Evolutionary conservation across 2,888 invertebrate genomes (phyloP), one percentile per base, ranked within the genome.

Genomic region (Synergus itoensis): DNA sequence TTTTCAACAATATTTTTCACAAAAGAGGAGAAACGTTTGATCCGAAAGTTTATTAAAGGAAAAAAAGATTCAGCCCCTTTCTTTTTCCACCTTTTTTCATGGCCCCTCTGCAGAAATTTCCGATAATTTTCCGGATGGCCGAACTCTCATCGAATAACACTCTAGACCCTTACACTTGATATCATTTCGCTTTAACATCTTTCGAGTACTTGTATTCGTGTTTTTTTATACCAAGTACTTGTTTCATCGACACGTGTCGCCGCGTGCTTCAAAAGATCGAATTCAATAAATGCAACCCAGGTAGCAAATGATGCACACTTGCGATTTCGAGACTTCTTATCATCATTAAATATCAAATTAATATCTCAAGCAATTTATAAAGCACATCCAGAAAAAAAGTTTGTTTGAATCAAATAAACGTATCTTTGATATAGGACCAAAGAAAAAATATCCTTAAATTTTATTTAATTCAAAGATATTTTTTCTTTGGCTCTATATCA

Each of bases 131-230:
- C 87, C 87, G 76, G 84, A 79, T 83, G 88, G 86, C 76, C 86
- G 88, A 83, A 28, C 87, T 85, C 86, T 85, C 84, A 89, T 89
- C 88, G 85, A 90, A 89, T 88, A 87, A 87, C 86, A 88, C 89
- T 86, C 73, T n/a, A 7, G 53, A 73, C 73, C 73, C 73, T 73
- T n/a, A 73, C 73, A 73, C 73, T 73, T 73, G 73, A 73, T 53
- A 73, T 53, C 73, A 73, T 53, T 53, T 73, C 53, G 73, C 73
- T 73, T 73, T 48, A 73, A 73, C 73, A 73, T 73, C 73, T 73
- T 28, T 73, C 53, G 73, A 73, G 53, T 48, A 53, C 53, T 36
- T 36, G 73, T 53, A 73, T 73, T 73, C 53, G n/a, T 73, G 73
- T 73, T 73, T 69, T 73, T 73, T 73, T 73, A 73, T n/a, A 73